Evolutionary conservation across 2,113 vertebrate species (phyloP), one percentile per base, ranked within the genome.

Genomic region (Carassius carassius): DNA sequence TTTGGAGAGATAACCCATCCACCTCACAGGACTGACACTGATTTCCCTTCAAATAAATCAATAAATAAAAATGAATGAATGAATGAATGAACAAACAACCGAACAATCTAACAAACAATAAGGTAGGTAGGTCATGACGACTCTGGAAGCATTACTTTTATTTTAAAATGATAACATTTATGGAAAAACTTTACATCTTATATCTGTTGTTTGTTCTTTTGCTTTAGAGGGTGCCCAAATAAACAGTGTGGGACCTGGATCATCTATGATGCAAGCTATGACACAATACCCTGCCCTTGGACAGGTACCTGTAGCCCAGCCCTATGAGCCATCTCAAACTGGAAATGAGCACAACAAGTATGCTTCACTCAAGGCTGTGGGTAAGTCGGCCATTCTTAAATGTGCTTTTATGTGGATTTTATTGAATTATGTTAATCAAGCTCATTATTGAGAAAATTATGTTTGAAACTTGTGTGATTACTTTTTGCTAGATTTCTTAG

Each of bases 261-360:
- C 97, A 97, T 72, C 96, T 96, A 0, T 99, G 65, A 86, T 88
- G 84, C 87, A 88, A 16, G 51, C 82, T 7, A 84, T 88, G 78
- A 82, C 77, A 35, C 87, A 77, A 25, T 88, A 97, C 78, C 96
- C 97, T 25, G 95, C 92, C 74, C 93, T 99, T 91, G 94, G 95
- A 84, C 98, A 98, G 94, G 95, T 98, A 23, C 73, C 47, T 25
- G 23, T 75, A 92, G 94, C 97, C 88, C 97, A 98, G 47, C 95
- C 96, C 0, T 99, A 99, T 0, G 98, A 99, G 54, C 96, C 97
- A 88, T 96, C 96, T 73, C 96, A 92, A 25, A 87, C 95, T 0
- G 96, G 95, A 89, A 98, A 97, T 89, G 97, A 99, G 60, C 92
- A 98, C 74, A 99, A 98, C 95, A 99, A 99, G 90, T 99, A 99